These are phyloP conservation scores for Poeciliopsis paucimaculata DNA, from an alignment of 2,797 vertebrate genomes.

Conservation along the genomic window DNA sequence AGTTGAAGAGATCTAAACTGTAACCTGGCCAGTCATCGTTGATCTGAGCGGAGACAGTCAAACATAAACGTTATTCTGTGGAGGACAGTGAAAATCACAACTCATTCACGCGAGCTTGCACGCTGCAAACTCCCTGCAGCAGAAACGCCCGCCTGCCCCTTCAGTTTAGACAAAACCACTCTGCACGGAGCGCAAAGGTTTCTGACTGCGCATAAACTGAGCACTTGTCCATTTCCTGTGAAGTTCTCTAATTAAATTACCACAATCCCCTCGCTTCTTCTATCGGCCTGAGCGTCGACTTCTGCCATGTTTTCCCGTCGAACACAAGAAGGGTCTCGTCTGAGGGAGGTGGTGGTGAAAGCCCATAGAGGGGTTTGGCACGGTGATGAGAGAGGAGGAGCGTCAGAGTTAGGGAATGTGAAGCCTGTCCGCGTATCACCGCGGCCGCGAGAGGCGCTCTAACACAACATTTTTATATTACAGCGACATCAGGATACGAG, in stretches of 20 bases:
- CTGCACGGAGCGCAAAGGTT: slow-evolving; percentile 5
- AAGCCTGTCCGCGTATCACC: not conserved
- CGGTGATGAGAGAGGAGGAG: slow-evolving; percentile 54
- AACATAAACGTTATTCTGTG: slow-evolving; percentile 6
- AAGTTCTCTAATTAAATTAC: slow-evolving; percentile 58
- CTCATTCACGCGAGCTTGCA: not conserved
- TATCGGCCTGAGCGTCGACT: slow-evolving; percentile 20
- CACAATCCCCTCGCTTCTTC: slow-evolving; percentile 68
- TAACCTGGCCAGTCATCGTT: slow-evolving; percentile 89
- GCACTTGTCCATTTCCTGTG: slow-evolving; percentile 5
- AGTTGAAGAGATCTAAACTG: slow-evolving; percentile 88
- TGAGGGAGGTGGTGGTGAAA: slow-evolving; percentile 12
- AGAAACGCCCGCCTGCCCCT: slow-evolving; percentile 10
- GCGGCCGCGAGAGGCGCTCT: slow-evolving; percentile 52
- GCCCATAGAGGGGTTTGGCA: slow-evolving; percentile 9
- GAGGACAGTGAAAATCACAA: not conserved
- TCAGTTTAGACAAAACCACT: not conserved
- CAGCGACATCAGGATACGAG: not conserved
- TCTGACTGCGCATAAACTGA: not conserved
- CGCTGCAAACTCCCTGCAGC: slow-evolving; percentile 1
- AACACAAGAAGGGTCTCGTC: slow-evolving; percentile 1
- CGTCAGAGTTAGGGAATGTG: slow-evolving; percentile 30
- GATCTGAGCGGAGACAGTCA: slow-evolving; percentile 74
- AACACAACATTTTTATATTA: not conserved
- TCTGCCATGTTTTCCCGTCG: slow-evolving; percentile 70